Base-by-base conservation (phyloP, 2,888 invertebrate species). In the Rhogogaster chlorosoma region DNA sequence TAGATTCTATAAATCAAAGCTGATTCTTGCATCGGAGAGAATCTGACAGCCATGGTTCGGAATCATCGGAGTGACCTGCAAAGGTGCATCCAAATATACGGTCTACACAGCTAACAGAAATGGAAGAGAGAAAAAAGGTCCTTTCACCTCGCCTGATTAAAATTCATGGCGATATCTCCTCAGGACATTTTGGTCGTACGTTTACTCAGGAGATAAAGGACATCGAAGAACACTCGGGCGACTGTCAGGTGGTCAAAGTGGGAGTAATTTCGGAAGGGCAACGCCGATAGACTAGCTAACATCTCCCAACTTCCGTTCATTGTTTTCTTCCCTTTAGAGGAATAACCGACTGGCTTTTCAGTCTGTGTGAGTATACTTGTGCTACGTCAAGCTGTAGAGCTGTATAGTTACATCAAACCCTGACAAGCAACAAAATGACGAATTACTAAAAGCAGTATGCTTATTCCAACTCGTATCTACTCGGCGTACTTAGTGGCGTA, bases 261-360 rank as follows among this genome's bases (percentile, higher is more conserved):
- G 67, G 83, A 70, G 36, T 83, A 67, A 83, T 67, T 83, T 83
- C 77, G 83, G 38, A 45, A 38, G 75, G n/a, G 38, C 84, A 86
- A 87, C 87, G 86, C 87, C 64, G 84, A 38, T 85, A 84, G 87
- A 87, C 87, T 87, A 70, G 70, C 84, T 85, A 87, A 87, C 86
- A 85, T 86, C 84, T 84, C 84, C 80, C 80, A 83, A 86, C 84
- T 87, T 87, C 87, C 87, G 87, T 87, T 73, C 85, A 87, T 87
- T 87, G 87, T 87, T 83, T 80, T 80, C n/a, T 61, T 38, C 18
- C 57, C 49, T 80, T 49, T 57, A 61, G 61, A 80, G 57, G 38
- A 57, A 36, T 18, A 22, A 26, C 61, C 61, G 61, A 32, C 61
- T 15, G 6, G 22, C 3, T 15, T 22, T 38, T 22, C 5, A 6